phyloP scores from a whole-genome alignment of 2,797 vertebrate species.

The Thripadectes ignobilis region DNA sequence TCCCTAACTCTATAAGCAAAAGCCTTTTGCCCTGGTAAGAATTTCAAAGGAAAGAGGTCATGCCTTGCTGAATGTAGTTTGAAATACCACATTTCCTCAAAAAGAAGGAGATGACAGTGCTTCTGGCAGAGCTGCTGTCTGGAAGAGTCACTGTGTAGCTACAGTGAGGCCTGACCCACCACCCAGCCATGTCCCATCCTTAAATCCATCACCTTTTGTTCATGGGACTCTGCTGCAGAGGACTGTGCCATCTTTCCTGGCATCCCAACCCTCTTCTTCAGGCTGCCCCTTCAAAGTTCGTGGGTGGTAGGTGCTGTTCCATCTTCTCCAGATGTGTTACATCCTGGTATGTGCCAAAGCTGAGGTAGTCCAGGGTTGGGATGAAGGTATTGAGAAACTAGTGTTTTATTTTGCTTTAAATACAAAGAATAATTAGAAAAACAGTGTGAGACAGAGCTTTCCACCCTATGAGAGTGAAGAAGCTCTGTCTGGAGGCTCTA shows the following conservation, averaged over 20 bases:
- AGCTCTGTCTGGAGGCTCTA: neutral
- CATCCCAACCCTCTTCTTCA: neutral
- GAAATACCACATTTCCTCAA: neutral
- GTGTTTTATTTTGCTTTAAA: neutral
- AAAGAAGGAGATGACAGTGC: neutral
- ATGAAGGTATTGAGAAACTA: neutral
- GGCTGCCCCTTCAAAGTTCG: rapidly evolving
- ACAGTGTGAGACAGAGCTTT: neutral
- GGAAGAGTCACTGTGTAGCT: neutral
- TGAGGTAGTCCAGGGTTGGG: neutral
- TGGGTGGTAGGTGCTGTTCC: neutral
- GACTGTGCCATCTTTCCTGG: neutral
- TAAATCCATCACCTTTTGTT: neutral
- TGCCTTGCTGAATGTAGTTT: neutral
- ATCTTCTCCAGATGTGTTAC: neutral
- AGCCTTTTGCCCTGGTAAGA: neutral
- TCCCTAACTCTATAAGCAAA: neutral
- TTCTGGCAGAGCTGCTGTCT: neutral
- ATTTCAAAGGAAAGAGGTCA: conserved; percentile 41
- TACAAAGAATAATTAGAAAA: neutral
- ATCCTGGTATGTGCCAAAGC: neutral
- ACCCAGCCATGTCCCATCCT: neutral
- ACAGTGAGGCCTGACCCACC: neutral
- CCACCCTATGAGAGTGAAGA: neutral
- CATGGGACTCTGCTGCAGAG: neutral